Base-by-base conservation (phyloP, 2,797 vertebrate genomes). In the Sylvia borin region DNA sequence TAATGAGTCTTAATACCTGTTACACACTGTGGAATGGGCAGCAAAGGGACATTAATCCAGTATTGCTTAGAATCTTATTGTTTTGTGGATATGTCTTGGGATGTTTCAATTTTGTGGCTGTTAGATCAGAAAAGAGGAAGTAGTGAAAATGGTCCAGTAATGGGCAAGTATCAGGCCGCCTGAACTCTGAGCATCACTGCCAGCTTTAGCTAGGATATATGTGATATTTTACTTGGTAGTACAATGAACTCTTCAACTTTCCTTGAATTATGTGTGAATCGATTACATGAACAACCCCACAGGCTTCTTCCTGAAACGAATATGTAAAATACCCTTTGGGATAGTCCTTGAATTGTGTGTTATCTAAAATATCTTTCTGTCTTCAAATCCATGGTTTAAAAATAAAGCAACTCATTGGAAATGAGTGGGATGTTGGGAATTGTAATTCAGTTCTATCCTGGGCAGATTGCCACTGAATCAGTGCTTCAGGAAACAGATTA, bases 401-500 rank as follows among this genome's bases (percentile, higher is more conserved):
- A 84, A 91, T 88, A 88, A 93, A 96, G 90, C 61, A 91, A 88
- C 54, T 87, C 54, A 38, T 48, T 88, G 70, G 38, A 92, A 93
- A 58, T 31, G 27, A 91, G 77, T 81, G 43, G 12, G 54, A 34
- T 89, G 71, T 68, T 85, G 91, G 77, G 94, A 97, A 42, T 26
- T 85, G 40, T 93, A 95, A 97, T 94, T 96, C 74, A 65, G 34
- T 85, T 90, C 34, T 66, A 3, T 82, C 53, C 92, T 95, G 91
- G 91, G 92, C 89, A 95, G 75, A 75, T 47, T 95, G 94, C 83
- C 95, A 93, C 74, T 87, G 75, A 75, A 75, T 88, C n/a, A 68
- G 76, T 43, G 65, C 95, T 94, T 84, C 68, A 94, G 87, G 89
- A 97, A 94, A 85, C 12, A 88, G 71, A 88, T 85, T 90, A 62